Base-by-base conservation (phyloP, 1,140 invertebrate species). In the Diorhabda sublineata region DNA sequence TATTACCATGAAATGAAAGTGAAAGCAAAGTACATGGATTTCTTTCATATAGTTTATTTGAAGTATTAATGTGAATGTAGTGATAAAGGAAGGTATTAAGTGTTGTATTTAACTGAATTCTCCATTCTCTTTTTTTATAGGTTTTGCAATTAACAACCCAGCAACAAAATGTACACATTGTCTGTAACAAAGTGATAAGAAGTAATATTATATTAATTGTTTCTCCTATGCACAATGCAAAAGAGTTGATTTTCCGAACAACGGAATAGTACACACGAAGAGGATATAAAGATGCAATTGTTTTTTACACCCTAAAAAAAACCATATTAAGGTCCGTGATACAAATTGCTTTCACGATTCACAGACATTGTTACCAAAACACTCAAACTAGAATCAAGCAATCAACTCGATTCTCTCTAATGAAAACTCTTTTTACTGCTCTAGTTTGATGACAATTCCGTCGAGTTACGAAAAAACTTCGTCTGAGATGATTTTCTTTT, bases 371-470 rank as follows among this genome's bases (percentile, higher is more conserved):
- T 52, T 52, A 52, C 47, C 47, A 52, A 52, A 52, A 52, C 47
- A 52, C 47, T 52, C n/a, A 52, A 52, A 52, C 47, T 52, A n/a
- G 47, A 52, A 52, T 52, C 47, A 52, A 52, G 47, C 47, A 52
- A 52, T 52, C 47, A 52, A 52, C 47, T 52, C 6, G 47, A 52
- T 52, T 52, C 47, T 6, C 47, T 52, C n/a, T 52, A 52, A 52
- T 52, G 47, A 52, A 52, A 52, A 52, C 47, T 52, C 47, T 52
- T 52, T 52, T 52, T 52, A 52, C 47, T 52, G 47, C 47, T 6
- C 47, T 52, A n/a, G 47, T 52, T 52, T 52, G 47, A 52, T 52
- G 47, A 52, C 47, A 52, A 52, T n/a, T 52, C 47, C 47, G 47
- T 52, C 47, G 47, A 8, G 6, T 52, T 6, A 8, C 47, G 6